Base-by-base conservation (phyloP, 2,888 invertebrate species). In the Himalopsyche kuldschensis region DNA sequence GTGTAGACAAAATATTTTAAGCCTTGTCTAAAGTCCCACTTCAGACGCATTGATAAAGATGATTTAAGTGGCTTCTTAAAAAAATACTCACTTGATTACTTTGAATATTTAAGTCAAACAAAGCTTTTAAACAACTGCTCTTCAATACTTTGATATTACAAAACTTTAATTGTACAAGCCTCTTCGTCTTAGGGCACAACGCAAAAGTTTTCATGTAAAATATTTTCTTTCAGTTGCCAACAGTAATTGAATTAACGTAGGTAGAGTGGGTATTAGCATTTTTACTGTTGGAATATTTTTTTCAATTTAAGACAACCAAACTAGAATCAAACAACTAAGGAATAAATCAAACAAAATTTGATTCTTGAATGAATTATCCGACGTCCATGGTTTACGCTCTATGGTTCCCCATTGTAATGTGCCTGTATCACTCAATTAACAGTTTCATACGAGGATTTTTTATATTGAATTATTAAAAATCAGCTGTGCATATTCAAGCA, bases 31-130 rank as follows among this genome's bases (percentile, higher is more conserved):
- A n/a, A n/a, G n/a, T n/a, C n/a, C n/a, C n/a, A n/a, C 41, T 55
- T 80, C 83, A 83, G 84, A 83, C 41, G 27, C 41, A 6, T 27
- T 30, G 83, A 85, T 83, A 85, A 85, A 81, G 79, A 83, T 78
- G 81, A 83, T 85, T 83, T 83, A 79, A 77, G 77, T 75, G 83
- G 79, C 81, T 85, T 85, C 79, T 85, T 85, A 75, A 83, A 79
- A 83, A 81, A 76, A n/a, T 83, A 81, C 81, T 81, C 79, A 82
- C 80, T 85, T 83, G 85, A 83, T 85, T 83, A 85, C n/a, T n/a
- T n/a, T n/a, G 80, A 79, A 83, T 83, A 85, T 85, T 85, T 78
- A 55, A 46, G 48, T 35, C 78, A 79, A 79, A 78, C 82, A 82
- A 79, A 69, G 75, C 35, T 30, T 20, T 20, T 63, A 5, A 63